Evolutionary conservation across 2,113 vertebrate genomes (phyloP), one percentile per base, ranked within the genome.

Genomic region (Grantiella picta): DNA sequence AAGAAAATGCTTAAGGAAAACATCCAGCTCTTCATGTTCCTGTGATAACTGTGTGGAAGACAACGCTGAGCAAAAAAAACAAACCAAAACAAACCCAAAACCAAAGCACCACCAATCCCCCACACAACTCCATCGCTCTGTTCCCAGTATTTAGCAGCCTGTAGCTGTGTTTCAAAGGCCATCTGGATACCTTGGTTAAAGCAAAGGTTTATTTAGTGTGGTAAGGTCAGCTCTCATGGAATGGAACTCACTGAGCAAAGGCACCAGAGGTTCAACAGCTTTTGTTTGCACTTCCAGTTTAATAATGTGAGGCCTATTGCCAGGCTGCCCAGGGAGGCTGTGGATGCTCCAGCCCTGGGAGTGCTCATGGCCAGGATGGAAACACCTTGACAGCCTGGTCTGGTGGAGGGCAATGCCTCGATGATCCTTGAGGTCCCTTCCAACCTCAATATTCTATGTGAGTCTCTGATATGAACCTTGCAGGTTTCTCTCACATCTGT

Each of bases 371-470:
- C 31, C 18, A 23, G 63, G 25, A 0, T 23, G 63, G 70, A 11
- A 36, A 68, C 11, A 21, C 36, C 29, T 22, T 75, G 38, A 11
- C 24, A 49, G 12, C 21, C 29, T 69, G n/a, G 8, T 19, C n/a
- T 31, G 40, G 24, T 68, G 61, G 29, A 89, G 61, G 10, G 57
- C 24, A 42, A 42, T 64, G 17, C 22, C 27, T 54, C 36, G 2
- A 1, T 15, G 21, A 15, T 20, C 63, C 50, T 16, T 20, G 27
- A 35, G 40, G 10, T 31, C 11, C 29, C 15, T 63, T 63, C 71
- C 56, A 36, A 5, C 25, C 56, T 70, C 36, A 23, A 0, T 35
- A 2, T 42, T 31, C 38, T 4, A 0, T 7, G 0, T 7, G 24
- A 40, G 19, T 35, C 25, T 52, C 9, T 36, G 31, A 5, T 8